Evolutionary conservation across 1,140 invertebrate genomes (phyloP), one percentile per base, ranked within the genome.

Genomic region (Heliconius melpomene): DNA sequence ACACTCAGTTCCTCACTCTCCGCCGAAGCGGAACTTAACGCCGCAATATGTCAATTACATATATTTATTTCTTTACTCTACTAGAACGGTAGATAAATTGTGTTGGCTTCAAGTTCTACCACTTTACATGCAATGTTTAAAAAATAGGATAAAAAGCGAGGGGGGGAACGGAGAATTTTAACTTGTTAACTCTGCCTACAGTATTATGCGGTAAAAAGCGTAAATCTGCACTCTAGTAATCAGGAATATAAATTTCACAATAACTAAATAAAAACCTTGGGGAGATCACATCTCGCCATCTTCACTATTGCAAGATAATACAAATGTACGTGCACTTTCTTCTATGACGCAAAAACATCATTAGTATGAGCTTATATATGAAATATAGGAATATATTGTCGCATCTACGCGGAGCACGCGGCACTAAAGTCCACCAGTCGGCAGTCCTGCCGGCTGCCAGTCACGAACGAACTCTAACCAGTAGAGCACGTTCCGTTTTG

Each of bases 261-360:
- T 66, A 66, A 26, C 60, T 16, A 29, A 66, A 9, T 26, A 26
- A 66, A 66, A 29, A 29, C 13, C 13, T 9, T 26, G 11, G 23
- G 23, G 7, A 66, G 26, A 66, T 16, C n/a, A 26, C 60, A 66
- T 66, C 60, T 66, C 26, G 60, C 60, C 26, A 66, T 29, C 54
- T 57, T 2, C 13, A 66, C 11, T 66, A 29, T 66, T 66, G 13
- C 57, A 40, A 77, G 23, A 77, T 78, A 78, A 78, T 78, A 66
- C 60, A 60, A 60, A 52, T 79, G 60, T 80, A 80, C 79, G 74
- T 73, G 79, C n/a, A 54, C 77, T 83, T 83, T 81, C 79, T 79
- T 81, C n/a, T 40, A 81, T 83, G 82, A 78, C 74, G 82, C 79
- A 81, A 83, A 83, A 72, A 23, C 54, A 79, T 81, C 79, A 78